phyloP scores from a whole-genome alignment of 2,113 vertebrate genomes.

The Prionailurus viverrinus region DNA sequence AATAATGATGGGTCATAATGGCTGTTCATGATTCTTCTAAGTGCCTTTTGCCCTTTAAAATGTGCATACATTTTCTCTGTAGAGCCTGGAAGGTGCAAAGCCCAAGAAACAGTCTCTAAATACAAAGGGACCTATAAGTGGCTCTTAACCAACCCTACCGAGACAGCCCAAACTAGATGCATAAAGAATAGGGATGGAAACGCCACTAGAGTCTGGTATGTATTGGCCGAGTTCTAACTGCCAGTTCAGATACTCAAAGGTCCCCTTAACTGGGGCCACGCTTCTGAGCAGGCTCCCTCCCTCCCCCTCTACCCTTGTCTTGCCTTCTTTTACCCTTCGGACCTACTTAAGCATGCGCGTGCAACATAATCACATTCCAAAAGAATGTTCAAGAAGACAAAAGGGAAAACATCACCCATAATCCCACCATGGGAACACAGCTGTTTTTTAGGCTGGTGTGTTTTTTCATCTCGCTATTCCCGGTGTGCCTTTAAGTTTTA shows the following conservation, averaged over 20 bases:
- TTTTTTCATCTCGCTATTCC: background rate
- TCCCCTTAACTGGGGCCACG: background rate
- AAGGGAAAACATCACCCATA: background rate
- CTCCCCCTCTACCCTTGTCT: background rate
- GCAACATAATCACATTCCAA: background rate
- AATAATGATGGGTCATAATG: constrained; percentile 66
- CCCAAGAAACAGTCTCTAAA: constrained; percentile 76
- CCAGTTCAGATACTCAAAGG: background rate
- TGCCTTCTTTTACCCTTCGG: background rate
- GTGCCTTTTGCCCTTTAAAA: constrained; percentile 69
- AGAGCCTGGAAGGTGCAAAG: constrained; percentile 87
- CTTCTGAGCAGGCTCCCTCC: background rate
- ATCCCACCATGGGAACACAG: background rate
- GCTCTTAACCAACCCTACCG: constrained; percentile 85
- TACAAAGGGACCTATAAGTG: constrained; percentile 90
- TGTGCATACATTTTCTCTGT: constrained; percentile 66
- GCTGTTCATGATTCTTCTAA: constrained; percentile 61
- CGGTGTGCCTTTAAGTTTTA: constrained; percentile 6
- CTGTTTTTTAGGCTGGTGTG: background rate
- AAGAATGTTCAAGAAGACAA: background rate
- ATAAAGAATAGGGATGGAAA: constrained; percentile 82
- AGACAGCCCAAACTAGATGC: constrained; percentile 81
- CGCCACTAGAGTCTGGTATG: constrained; percentile 91
- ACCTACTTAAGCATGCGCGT: background rate
- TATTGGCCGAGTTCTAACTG: background rate